Conservation (phyloP, 1,140 invertebrate species). For the Drosophila nigromelanica region DNA sequence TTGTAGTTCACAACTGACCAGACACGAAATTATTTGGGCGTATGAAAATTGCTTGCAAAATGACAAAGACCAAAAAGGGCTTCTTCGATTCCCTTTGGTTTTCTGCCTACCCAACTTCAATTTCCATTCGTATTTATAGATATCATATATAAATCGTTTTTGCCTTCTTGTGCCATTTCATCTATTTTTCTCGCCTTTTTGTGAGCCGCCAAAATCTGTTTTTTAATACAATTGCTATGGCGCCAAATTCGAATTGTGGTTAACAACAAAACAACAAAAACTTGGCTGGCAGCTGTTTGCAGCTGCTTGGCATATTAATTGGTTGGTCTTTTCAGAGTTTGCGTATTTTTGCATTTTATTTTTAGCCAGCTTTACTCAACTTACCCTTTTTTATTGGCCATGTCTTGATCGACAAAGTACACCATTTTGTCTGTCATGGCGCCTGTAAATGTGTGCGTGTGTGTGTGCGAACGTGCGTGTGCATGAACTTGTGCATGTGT, state of each 20-base stretch:
- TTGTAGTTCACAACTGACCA: conserved; percentile 50
- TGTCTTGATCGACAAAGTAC: conserved; percentile 64
- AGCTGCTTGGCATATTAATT: conserved; percentile 68
- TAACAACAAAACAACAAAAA: neutral
- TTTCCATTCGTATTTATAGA: conserved; percentile 12
- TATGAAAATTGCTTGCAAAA: conserved; percentile 36
- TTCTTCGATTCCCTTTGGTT: too few species aligned
- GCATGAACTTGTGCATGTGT: neutral
- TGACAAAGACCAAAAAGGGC: conserved; percentile 26
- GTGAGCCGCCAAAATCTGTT: conserved; percentile 21
- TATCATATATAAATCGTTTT: neutral
- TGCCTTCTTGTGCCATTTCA: neutral
- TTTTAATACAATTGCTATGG: conserved; percentile 49
- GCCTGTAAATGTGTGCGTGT: conserved; percentile 1
- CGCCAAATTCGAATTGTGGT: conserved; percentile 32
- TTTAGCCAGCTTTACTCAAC: neutral
- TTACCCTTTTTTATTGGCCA: conserved; percentile 61
- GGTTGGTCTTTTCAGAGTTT: conserved; percentile 39
- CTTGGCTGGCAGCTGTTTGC: neutral
- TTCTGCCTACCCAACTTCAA: conserved; percentile 1
- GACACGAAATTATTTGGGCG: conserved; percentile 24
- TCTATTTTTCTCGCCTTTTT: conserved; percentile 6
- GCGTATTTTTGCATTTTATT: conserved; percentile 4
- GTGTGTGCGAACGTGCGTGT: conserved; percentile 11
- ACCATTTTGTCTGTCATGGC: conserved; percentile 34